phyloP scores from a whole-genome alignment of 1,140 invertebrate species.

The Bilobella aurantiaca region DNA sequence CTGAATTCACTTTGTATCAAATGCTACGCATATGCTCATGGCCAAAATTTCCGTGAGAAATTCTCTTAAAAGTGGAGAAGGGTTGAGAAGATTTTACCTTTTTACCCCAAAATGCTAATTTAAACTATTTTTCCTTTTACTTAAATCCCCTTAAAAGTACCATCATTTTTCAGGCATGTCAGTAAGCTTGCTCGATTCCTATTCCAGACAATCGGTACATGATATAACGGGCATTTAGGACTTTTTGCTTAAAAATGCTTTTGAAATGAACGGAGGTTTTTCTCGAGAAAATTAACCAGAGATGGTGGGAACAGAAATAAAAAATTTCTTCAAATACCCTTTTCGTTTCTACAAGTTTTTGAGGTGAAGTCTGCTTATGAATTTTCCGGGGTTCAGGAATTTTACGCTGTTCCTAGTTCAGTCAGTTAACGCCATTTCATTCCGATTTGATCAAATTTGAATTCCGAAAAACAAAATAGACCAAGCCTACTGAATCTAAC shows the following conservation, averaged over 20 bases:
- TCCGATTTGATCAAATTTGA: too few relatives aligned
- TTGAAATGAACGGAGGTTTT: too few relatives aligned
- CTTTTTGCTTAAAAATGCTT: not conserved
- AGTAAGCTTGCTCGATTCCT: constrained; percentile 6
- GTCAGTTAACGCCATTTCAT: too few relatives aligned
- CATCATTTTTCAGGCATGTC: constrained; percentile 11
- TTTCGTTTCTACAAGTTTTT: too few relatives aligned
- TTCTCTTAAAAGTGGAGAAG: not conserved
- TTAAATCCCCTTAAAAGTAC: not conserved
- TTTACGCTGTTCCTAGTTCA: too few relatives aligned
- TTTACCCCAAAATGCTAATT: constrained; percentile 29
- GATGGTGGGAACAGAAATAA: too few relatives aligned
- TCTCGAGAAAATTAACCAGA: too few relatives aligned
- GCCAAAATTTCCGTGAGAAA: constrained; percentile 22
- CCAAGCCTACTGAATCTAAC: too few relatives aligned
- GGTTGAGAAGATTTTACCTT: not conserved
- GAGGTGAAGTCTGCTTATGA: too few relatives aligned
- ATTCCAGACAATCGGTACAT: not conserved
- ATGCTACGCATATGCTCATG: not conserved
- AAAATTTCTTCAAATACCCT: too few relatives aligned
- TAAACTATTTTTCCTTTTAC: not conserved
- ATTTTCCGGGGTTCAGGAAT: too few relatives aligned
- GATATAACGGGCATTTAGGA: not conserved
- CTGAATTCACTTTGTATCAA: constrained; percentile 6
- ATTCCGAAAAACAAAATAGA: too few relatives aligned